Evolutionary conservation across 2,113 vertebrate genomes (phyloP).

Genomic region (Sarotherodon lohbergeri): DNA sequence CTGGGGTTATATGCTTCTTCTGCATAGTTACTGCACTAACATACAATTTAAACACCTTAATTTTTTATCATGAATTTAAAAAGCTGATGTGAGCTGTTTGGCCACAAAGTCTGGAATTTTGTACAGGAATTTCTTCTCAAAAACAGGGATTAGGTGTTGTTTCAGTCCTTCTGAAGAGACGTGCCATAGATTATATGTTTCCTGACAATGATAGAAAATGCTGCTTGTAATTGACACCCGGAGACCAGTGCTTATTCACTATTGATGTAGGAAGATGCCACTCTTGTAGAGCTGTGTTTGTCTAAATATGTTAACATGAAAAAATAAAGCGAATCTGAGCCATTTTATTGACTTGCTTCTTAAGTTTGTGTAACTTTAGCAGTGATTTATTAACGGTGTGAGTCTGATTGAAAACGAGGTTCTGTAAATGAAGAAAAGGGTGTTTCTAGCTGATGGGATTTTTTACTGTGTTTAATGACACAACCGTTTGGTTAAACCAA

Average conservation of each 20-base stretch:
- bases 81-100: not conserved
- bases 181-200: not conserved
- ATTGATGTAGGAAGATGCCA: not conserved
- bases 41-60: not conserved
- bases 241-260: not conserved
- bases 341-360: not conserved
- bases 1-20: not conserved
- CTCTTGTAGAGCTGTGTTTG: not conserved
- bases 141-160: not conserved
- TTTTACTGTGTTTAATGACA: not conserved
- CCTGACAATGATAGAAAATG: not conserved
- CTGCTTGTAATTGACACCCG: not conserved
- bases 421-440: not conserved
- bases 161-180: not conserved
- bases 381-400: fast-evolving
- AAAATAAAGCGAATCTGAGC: fast-evolving
- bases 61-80: not conserved
- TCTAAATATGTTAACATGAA: not conserved
- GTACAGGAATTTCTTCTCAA: not conserved
- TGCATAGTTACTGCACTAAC: not conserved
- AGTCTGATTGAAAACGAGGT: not conserved
- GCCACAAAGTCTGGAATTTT: not conserved
- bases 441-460: not conserved
- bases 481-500: not conserved
- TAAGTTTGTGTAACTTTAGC: not conserved